Evolutionary conservation across 2,113 vertebrate genomes (phyloP).

Genomic region (Climacteris rufus): DNA sequence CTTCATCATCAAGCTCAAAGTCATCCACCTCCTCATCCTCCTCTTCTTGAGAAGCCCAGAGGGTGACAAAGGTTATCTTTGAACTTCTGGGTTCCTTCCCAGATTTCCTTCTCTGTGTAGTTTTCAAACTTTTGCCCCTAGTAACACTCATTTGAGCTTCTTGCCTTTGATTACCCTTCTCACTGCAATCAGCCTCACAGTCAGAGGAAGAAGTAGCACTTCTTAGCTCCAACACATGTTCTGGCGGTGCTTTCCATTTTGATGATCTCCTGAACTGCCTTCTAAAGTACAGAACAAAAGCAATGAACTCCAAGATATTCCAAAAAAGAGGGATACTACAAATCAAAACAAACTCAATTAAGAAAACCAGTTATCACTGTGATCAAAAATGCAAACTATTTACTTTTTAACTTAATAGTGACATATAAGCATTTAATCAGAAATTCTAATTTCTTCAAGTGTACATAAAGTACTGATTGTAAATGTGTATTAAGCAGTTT

Average conservation of each 20-base stretch:
- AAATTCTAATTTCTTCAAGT: not conserved
- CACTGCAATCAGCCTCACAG: slow-evolving; percentile 14
- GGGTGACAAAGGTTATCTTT: slow-evolving; percentile 80
- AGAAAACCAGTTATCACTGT: not conserved
- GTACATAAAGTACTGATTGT: not conserved
- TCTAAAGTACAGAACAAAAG: slow-evolving; percentile 41
- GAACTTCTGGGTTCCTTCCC: slow-evolving; percentile 65
- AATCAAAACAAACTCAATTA: not conserved
- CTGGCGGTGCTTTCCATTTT: not conserved
- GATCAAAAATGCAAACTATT: not conserved
- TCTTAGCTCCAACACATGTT: slow-evolving; percentile 62
- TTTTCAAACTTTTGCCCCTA: slow-evolving; percentile 62
- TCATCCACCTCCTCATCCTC: slow-evolving; percentile 73
- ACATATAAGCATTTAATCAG: not conserved
- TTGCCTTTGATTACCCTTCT: slow-evolving; percentile 17
- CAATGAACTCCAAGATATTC: not conserved
- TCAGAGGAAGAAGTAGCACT: slow-evolving; percentile 23
- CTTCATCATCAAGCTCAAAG: slow-evolving; percentile 71
- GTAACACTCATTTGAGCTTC: slow-evolving; percentile 60
- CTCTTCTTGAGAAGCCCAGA: slow-evolving; percentile 78
- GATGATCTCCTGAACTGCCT: slow-evolving; percentile 15
- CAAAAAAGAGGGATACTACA: not conserved
- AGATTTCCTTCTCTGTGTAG: slow-evolving; percentile 23
- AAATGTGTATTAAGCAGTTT: not conserved
- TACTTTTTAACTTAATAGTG: not conserved